Evolutionary conservation across 2,888 invertebrate genomes (phyloP).

Genomic region (Coenonympha glycerion): DNA sequence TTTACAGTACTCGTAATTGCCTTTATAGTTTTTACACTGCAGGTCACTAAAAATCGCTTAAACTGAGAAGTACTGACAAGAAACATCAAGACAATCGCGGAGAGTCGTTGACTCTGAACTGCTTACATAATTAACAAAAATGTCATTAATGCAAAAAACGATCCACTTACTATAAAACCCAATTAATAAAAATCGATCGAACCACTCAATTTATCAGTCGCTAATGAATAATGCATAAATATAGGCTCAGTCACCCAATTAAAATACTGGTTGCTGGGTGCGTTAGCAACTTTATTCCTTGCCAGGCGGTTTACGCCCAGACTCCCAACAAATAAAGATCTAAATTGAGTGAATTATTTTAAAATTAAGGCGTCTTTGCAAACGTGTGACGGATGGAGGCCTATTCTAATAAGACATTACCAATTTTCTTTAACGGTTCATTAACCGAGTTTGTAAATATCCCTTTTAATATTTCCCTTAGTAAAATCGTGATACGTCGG

Average conservation of each 20-base stretch:
- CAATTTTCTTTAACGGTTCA: constrained; percentile 20
- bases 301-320: background rate
- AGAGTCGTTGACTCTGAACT: too few relatives aligned
- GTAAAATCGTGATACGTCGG: too few relatives aligned
- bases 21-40: too few relatives aligned
- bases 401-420: constrained; percentile 15
- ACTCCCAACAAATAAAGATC: background rate
- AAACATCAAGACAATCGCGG: too few relatives aligned
- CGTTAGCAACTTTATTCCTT: background rate
- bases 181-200: background rate
- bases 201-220: background rate
- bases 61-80: too few relatives aligned
- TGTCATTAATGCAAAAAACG: constrained; percentile 5
- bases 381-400: constrained; percentile 9
- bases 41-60: too few relatives aligned
- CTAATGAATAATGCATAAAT: constrained; percentile 16
- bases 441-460: constrained; percentile 17
- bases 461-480: constrained; percentile 6
- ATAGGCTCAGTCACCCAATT: constrained; percentile 5
- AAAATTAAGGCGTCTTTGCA: background rate
- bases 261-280: background rate
- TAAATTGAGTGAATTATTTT: background rate
- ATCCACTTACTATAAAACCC: background rate
- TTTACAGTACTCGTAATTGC: too few relatives aligned
- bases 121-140: constrained; percentile 12